Evolutionary conservation across 2,113 vertebrate genomes (phyloP).

Genomic region (Chunga burmeisteri): DNA sequence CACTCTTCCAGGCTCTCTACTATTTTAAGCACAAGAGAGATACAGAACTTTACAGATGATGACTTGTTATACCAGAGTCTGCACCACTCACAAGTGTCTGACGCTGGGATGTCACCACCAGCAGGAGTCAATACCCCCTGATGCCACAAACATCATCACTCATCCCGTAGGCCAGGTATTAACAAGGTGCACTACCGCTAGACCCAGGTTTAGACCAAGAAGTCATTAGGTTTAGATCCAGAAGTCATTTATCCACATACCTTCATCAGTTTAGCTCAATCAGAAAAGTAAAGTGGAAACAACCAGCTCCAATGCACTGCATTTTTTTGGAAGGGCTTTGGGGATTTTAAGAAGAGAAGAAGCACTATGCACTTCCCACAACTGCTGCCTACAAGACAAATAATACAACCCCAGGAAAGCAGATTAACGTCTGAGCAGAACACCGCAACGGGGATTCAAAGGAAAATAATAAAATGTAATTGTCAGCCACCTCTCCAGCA

Average conservation of each 20-base stretch:
- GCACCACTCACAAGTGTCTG: rapidly evolving
- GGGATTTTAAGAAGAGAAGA: background rate
- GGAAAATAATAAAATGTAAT: background rate
- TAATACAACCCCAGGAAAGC: background rate
- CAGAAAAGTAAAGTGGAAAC: background rate
- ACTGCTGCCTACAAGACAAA: background rate
- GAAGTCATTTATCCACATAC: background rate
- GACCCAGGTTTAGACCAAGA: background rate
- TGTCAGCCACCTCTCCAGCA: background rate
- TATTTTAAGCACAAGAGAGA: background rate
- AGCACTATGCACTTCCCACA: background rate
- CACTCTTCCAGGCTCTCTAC: background rate
- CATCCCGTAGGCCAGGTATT: rapidly evolving
- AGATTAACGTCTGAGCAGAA: rapidly evolving
- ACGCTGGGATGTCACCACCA: rapidly evolving
- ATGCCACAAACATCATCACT: background rate
- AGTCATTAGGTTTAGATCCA: background rate
- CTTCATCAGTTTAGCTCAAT: background rate
- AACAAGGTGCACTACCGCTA: background rate
- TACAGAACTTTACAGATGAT: background rate
- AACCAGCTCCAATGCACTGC: rapidly evolving
- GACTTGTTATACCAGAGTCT: background rate
- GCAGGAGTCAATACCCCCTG: background rate
- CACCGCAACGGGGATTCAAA: rapidly evolving
- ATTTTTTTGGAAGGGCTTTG: rapidly evolving